Evolutionary conservation across 35 echinoderm and acorn worm genomes (phyloP), one percentile per base, ranked within the genome.

Genomic region (Eucidaris tribuloides): DNA sequence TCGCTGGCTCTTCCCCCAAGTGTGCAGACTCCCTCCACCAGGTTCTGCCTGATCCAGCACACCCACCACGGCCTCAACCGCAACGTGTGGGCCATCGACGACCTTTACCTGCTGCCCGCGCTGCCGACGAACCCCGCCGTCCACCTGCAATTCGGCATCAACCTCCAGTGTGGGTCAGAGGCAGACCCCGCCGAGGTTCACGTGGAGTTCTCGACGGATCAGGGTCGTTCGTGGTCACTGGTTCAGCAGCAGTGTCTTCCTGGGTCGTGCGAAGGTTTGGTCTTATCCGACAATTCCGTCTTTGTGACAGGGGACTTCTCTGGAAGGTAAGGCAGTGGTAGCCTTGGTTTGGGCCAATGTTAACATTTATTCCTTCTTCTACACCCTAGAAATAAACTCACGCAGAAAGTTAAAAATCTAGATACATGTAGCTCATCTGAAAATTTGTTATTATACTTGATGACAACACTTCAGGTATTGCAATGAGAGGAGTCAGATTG

Each of bases 51-150:
- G 39, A 44, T 64, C 13, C 94, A 97, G 65, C 43, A 76, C 18
- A 20, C 46, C 46, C 89, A 92, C 46, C 55, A 89, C 22, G 90
- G 94, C 9, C 46, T 82, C 25, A 97, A 88, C 71, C 85, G 94
- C 57, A 92, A 97, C 34, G 94, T 97, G 46, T 97, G 94, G 94
- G 90, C 94, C 11, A 71, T 97, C 39, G 90, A 92, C 76, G 65
- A 97, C 40, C 32, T 97, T 20, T 32, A 59, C 25, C 44, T 97
- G 62, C 82, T 89, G 49, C 89, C 94, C 71, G 80, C 62, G 81
- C 42, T 82, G 76, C 90, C 94, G 72, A 27, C 77, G 3, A 61
- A 63, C 18, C 55, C 79, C 19, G 81, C 65, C 2, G 58, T 84
- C 38, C 85, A 84, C 41, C 36, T 89, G 38, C 91, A 94, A 60